Base-by-base conservation (phyloP, 2,888 invertebrate genomes). In the Anticlea derivata region DNA sequence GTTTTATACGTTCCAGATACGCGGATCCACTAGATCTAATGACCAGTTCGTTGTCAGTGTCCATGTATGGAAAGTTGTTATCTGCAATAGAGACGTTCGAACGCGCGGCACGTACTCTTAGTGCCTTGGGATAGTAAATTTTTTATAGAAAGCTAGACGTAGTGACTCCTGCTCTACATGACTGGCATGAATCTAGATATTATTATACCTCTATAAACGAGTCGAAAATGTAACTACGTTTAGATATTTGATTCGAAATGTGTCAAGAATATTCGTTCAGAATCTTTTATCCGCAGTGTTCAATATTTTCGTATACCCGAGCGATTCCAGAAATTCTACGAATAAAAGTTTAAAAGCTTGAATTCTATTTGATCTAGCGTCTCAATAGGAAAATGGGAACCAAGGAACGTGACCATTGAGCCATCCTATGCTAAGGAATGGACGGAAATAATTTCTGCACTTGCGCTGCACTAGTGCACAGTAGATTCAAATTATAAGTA, bases 1-100 rank as follows among this genome's bases (percentile, higher is more conserved):
- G 30, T 30, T 46, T 35, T 41, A 47, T 47, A 5, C 27, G 53
- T 45, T 24, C 44, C 24, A 48, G 34, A 48, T 44, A 47, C 35
- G 20, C 20, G 34, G 26, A 12, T 33, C 38, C 34, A 8, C 27
- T 20, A 22, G 34, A 8, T 22, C 38, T 43, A 38, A 34, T 48
- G 39, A 39, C 48, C 22, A 35, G 44, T 30, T 38, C 20, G 11
- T 30, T 30, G 44, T 43, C 7, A 23, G 33, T 48, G 10, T 31
- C 48, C 53, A 53, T 44, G 44, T 53, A 53, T 40, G 48, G 53
- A 53, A 49, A 53, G 48, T 50, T 43, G 49, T 40, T 33, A 33
- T 47, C 24, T 34, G 38, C 38, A 35, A 48, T 53, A 12, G 13
- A 35, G 24, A 22, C 34, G 24, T 53, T 45, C 5, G 35, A 22